Base-by-base conservation (phyloP, 1,140 invertebrate species). In the Drosophila bocki region DNA sequence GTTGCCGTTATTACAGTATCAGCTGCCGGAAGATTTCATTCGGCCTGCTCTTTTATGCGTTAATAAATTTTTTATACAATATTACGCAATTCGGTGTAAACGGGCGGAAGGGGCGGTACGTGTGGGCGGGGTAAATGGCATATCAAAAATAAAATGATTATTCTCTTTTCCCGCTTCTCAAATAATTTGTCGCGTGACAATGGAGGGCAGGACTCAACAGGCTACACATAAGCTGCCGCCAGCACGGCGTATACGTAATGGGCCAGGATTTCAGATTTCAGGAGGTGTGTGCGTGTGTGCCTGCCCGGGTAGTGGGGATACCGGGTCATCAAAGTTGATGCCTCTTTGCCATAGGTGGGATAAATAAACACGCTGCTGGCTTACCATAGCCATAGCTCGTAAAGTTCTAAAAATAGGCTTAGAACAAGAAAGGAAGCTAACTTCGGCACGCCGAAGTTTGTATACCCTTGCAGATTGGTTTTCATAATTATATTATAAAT, bases 111-210 rank as follows among this genome's bases (percentile, higher is more conserved):
- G 26, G 56, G 47, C 53, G 44, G 47, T 3, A 7, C 45, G 13
- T 11, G 15, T 11, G 32, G 53, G 19, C 29, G 59, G 63, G 60
- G 37, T 88, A 88, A 87, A 87, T 80, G 83, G 68, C 83, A 78
- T 87, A 87, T 87, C 81, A 88, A 81, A 88, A 88, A 88, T 79
- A 76, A 85, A 85, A 82, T 90, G 80, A 90, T 90, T 85, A 84
- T 76, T 65, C 53, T 26, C 62, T 72, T 42, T 60, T 70, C 56
- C 26, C 26, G 48, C 67, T 62, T 78, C 61, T 39, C 54, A 90
- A 88, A 85, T 85, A 85, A 88, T 88, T 88, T 90, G 78, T 88
- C 78, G 81, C 78, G 54, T 88, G 76, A 48, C 33, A 70, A 47
- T 71, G 68, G 68, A 42, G 69, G 69, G 54, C 53, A 72, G 68